These are phyloP conservation scores for Parnassius glacialis DNA, from an alignment of 2,888 invertebrate genomes.

Conservation along the genomic window DNA sequence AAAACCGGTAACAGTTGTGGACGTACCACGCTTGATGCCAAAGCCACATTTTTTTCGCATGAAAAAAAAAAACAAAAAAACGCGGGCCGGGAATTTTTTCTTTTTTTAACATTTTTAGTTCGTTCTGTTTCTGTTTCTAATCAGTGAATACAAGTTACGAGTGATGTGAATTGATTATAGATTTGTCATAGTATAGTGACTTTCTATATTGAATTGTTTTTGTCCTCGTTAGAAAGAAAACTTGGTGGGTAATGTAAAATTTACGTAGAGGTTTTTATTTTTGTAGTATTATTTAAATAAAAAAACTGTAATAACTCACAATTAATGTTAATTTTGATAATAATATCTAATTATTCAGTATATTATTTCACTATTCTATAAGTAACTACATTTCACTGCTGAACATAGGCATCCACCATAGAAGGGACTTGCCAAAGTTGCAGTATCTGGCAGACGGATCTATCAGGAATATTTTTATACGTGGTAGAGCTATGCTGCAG, in stretches of 20 bases:
- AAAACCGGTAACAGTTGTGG: slow-evolving; percentile 15
- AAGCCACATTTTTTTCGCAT: not conserved
- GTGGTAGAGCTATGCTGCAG: too few relatives aligned
- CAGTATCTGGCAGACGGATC: too few relatives aligned
- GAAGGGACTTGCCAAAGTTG: too few relatives aligned
- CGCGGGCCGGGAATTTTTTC: slow-evolving; percentile 11
- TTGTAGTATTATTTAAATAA: too few relatives aligned
- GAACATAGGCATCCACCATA: too few relatives aligned
- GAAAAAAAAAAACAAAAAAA: slow-evolving; percentile 9
- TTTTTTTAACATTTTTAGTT: slow-evolving; percentile 6
- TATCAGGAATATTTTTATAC: too few relatives aligned
- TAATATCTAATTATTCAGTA: too few relatives aligned
- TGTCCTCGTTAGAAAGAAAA: slow-evolving; percentile 7
- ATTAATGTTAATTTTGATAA: too few relatives aligned
- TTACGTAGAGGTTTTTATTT: too few relatives aligned
- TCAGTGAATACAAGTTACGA: not conserved
- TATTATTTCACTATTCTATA: too few relatives aligned
- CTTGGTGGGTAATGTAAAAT: slow-evolving; percentile 18
- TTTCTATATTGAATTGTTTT: slow-evolving; percentile 18
- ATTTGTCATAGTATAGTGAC: not conserved
- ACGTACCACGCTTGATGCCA: slow-evolving; percentile 4
- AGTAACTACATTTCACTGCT: too few relatives aligned
- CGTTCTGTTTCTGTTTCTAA: not conserved
- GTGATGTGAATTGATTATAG: slow-evolving; percentile 16
- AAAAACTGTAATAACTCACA: too few relatives aligned